phyloP scores from a whole-genome alignment of 2,888 invertebrate genomes.

The Tinea semifulvella region DNA sequence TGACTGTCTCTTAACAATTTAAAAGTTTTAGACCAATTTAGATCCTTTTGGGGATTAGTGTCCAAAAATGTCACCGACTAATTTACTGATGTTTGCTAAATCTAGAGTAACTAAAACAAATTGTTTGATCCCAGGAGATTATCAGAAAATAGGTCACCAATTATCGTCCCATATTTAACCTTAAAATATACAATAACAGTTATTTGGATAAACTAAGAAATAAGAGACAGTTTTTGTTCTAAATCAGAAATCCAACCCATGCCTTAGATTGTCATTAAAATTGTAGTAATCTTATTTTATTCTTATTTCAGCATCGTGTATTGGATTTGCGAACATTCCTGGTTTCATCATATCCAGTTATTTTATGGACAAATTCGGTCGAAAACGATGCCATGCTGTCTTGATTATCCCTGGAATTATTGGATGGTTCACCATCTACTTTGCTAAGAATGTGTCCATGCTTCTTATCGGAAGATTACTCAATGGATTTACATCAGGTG shows the following conservation, averaged over 20 bases:
- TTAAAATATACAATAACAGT: background rate
- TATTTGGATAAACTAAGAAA: background rate
- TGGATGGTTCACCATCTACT: conserved; percentile 34
- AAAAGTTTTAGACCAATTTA: no score
- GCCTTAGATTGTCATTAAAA: background rate
- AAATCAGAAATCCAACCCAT: background rate
- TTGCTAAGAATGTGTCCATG: conserved; percentile 25
- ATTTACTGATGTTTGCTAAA: no score
- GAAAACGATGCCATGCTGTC: conserved; percentile 28
- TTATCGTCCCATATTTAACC: background rate
- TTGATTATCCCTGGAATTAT: conserved; percentile 30
- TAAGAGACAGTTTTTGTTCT: background rate
- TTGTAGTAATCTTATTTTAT: background rate
- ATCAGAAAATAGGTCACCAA: no score
- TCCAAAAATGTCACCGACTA: no score
- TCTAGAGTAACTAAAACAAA: no score
- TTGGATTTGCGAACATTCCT: conserved; percentile 28
- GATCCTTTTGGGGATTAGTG: no score
- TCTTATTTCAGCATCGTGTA: conserved; percentile 22
- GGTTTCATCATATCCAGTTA: conserved; percentile 31
- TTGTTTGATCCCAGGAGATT: no score
- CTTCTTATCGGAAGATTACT: conserved; percentile 32
- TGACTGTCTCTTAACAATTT: no score
- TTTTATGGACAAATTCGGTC: conserved; percentile 33
- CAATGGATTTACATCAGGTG: conserved; percentile 31